Evolutionary conservation across 2,888 invertebrate genomes (phyloP), one percentile per base, ranked within the genome.

Genomic region (Ormyrus rosae): DNA sequence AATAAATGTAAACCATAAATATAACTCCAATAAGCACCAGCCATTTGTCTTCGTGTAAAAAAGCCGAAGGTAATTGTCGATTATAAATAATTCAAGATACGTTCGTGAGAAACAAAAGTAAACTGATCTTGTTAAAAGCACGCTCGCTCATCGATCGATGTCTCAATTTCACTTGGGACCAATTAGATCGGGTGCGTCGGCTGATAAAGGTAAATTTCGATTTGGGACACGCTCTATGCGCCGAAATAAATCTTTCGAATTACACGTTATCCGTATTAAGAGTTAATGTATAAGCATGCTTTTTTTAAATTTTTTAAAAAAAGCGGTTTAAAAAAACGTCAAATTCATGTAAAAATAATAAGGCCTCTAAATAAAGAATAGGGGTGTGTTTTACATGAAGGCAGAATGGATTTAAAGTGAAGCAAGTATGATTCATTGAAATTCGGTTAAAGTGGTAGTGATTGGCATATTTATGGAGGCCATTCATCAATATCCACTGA

Each of bases 91-190:
- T 55, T 45, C 46, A 55, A 64, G 61, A 10, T 63, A 58, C 73
- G 80, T 83, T 81, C 63, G 78, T 74, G 65, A 56, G 10, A 51
- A 75, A 67, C 9, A 67, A 67, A 67, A 67, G 67, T 68, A 50
- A 67, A 51, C 34, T 60, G 60, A 53, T 55, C 69, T 48, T 63
- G 56, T 63, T 77, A 70, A 53, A 77, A 63, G 60, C 55, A n/a
- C 13, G 51, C 48, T 9, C 56, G 51, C 19, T 65, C 46, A n/a
- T 70, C 63, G 67, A 78, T 72, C 78, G 71, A 65, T 67, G 67
- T 58, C 60, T 78, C 65, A 72, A 67, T 78, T 71, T 78, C 78
- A 71, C 65, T 19, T 19, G 72, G 72, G 72, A 72, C 60, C 71
- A 78, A 78, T 78, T 78, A 72, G 46, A 78, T 72, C 65, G 11